Base-by-base conservation (phyloP, 2,797 vertebrate genomes). In the Gallinago solitaria region DNA sequence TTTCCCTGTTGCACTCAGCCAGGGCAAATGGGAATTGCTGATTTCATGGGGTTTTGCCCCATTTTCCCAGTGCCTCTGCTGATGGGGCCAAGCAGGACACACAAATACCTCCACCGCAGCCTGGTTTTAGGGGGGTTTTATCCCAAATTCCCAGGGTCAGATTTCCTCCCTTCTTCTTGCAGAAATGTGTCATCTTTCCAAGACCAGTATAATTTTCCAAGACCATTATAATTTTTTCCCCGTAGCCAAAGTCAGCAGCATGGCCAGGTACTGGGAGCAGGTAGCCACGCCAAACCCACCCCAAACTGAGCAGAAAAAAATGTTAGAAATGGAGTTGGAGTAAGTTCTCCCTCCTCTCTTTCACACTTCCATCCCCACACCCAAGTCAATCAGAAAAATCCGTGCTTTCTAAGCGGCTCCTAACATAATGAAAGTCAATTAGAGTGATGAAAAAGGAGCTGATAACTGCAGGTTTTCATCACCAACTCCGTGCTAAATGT, bases 371-470 rank as follows among this genome's bases (percentile, higher is more conserved):
- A 27, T 70, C 61, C 14, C 33, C 47, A 48, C 54, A 63, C 24
- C 57, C 57, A 89, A 87, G 41, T 33, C 84, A 85, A 90, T 81
- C 20, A 69, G 81, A 84, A 91, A 84, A 95, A 92, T 37, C 10
- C 1, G 0, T 73, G 57, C 57, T 83, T 94, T 61, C 83, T 94
- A 96, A 91, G 87, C 84, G 87, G 33, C 75, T 96, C 96, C 94
- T 76, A 47, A 63, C 82, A 64, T 91, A 93, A 95, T 93, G 95
- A 95, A 96, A 77, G 76, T 92, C 92, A 95, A 94, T 96, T 97
- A 96, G 64, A 87, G 77, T 45, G 80, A 95, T 94, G 78, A 77
- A 97, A 95, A 94, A 0, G 0, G 78, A 95, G 87, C 93, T 92
- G 83, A 76, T 93, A 96, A 89, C 71, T 90, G 75, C 53, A 90